phyloP scores from a whole-genome alignment of 23 tunicate species.

The Corella eumyota region DNA sequence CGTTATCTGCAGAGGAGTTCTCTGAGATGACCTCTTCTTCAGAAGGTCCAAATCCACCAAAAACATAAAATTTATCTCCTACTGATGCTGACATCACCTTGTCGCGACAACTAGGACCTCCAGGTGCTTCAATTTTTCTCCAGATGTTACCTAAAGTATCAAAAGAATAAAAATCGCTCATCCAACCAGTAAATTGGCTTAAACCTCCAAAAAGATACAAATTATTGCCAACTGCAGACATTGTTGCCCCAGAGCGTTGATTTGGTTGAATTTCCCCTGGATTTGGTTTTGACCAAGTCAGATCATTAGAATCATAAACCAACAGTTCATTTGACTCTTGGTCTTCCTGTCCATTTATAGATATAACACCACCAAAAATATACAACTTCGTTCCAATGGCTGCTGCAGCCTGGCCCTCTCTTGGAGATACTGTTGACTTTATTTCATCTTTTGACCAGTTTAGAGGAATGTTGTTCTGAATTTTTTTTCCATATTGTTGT shows the following conservation, averaged over 20 bases:
- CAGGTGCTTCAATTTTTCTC: conserved; percentile 18
- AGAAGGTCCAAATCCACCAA: conserved; percentile 82
- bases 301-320: conserved; percentile 13
- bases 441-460: conserved; percentile 31
- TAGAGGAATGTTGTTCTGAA: conserved; percentile 24
- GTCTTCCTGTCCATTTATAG: conserved; percentile 8
- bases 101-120: conserved; percentile 50
- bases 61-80: conserved; percentile 34
- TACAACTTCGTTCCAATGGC: conserved; percentile 25
- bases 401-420: conserved; percentile 63
- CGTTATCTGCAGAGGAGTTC: conserved; percentile 51
- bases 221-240: conserved; percentile 29
- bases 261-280: conserved; percentile 18
- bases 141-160: conserved; percentile 29
- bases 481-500: conserved; percentile 39
- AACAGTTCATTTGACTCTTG: conserved; percentile 47
- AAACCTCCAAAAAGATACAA: conserved; percentile 78
- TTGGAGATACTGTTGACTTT: conserved; percentile 20
- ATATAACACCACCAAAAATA: conserved; percentile 60
- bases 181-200: conserved; percentile 62
- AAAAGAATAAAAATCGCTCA: conserved; percentile 46
- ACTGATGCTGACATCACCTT: conserved; percentile 22
- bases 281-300: conserved; percentile 32
- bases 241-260: conserved; percentile 62
- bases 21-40: conserved; percentile 12